phyloP scores from a whole-genome alignment of 2,797 vertebrate species.

The Alosa sapidissima region DNA sequence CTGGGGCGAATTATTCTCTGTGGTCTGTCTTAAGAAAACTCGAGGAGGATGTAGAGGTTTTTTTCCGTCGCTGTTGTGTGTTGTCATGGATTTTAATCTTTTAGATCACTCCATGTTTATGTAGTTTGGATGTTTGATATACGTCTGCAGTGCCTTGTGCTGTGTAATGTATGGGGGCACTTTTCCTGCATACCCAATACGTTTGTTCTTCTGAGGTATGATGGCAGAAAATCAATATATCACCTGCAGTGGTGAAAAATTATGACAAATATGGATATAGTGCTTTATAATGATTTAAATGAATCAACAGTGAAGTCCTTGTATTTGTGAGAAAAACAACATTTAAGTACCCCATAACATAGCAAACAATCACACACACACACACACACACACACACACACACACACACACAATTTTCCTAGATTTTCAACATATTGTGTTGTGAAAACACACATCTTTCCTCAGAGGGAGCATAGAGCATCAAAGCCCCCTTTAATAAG shows the following conservation, averaged over 20 bases:
- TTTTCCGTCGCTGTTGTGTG: not conserved
- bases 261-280: not conserved
- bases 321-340: not conserved
- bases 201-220: not conserved
- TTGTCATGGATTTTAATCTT: constrained; percentile 11
- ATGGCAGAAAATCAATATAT: not conserved
- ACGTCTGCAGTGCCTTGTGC: not conserved
- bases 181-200: not conserved
- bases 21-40: not conserved
- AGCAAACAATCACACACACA: not conserved
- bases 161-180: not conserved
- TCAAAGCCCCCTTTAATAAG: not conserved
- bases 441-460: not conserved
- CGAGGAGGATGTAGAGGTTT: not conserved
- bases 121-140: not conserved
- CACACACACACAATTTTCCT: not conserved
- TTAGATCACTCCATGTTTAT: not conserved
- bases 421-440: not conserved
- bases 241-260: not conserved
- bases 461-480: not conserved
- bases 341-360: not conserved
- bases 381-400: constrained; percentile 23
- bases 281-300: not conserved
- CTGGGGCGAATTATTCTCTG: constrained; percentile 19
- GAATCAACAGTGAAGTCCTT: not conserved